Evolutionary conservation across 1,140 invertebrate species (phyloP), one percentile per base, ranked within the genome.

Genomic region (Lamellibrachia luymesi): DNA sequence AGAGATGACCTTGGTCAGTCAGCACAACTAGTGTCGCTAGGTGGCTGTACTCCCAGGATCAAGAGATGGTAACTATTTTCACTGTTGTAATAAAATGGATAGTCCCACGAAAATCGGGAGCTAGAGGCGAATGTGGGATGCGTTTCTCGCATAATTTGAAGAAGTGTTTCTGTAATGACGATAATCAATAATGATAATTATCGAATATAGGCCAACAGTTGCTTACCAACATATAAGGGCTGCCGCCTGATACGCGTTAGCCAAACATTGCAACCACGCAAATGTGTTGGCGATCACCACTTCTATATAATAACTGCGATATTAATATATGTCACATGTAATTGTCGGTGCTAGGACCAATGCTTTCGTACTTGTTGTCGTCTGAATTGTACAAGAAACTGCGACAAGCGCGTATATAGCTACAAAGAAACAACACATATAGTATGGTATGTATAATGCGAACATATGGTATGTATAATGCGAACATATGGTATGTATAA

Each of bases 321-420:
- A 80, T 80, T 22, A 80, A 22, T 22, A 80, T 10, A 50, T 50
- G 91, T 51, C n/a, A 4, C n/a, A 91, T 91, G 8, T 25, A 4
- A 25, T 51, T 91, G 91, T 91, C n/a, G 91, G 91, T 50, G 91
- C 51, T 51, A 50, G 51, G 91, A 51, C 49, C 91, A 91, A 50
- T 50, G 89, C 50, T 89, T 90, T 17, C 80, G 64, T n/a, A 50
- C 22, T 27, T 89, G 52, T 17, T 90, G 50, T 17, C 17, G 64
- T 80, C 17, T 10, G 64, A 80, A 80, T 80, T 22, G 25, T 80
- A 10, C 17, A 80, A 10, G 64, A 4, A 80, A 80, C 64, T 80
- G 64, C 64, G 25, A 10, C 64, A 17, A 22, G 64, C 64, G 64
- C 4, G 25, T 2, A 22, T 17, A 22, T 80, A 80, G 13, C 2